A percentile compares a stretch with the other conserved stretches of the same genome.
These are phyloP conservation scores for Oreohelix idahoensis DNA, from an alignment of 1,140 invertebrate species.

Conservation along the genomic window DNA sequence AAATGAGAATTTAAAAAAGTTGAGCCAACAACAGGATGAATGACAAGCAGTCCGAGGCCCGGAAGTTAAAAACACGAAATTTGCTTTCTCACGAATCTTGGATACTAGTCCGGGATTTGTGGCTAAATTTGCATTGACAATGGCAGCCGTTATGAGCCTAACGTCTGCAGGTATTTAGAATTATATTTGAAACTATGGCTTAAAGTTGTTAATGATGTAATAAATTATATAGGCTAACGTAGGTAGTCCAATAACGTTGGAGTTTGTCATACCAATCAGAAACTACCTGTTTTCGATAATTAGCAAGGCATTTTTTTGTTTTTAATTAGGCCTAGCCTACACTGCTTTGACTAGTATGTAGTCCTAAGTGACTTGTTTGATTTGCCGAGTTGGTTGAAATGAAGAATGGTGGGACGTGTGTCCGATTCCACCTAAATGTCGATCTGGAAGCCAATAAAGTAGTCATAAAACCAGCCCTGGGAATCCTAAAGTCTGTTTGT, in stretches of 20 bases:
- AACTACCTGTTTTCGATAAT: constrained; percentile 14
- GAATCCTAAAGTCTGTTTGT: too few relatives aligned
- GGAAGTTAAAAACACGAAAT: constrained; percentile 1
- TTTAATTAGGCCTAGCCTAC: neutral
- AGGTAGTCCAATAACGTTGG: neutral
- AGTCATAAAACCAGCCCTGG: too few relatives aligned
- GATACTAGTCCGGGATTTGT: neutral
- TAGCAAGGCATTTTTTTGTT: neutral
- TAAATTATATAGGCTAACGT: neutral
- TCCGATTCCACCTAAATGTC: too few relatives aligned
- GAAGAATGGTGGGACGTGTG: too few relatives aligned
- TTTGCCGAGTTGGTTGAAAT: too few relatives aligned
- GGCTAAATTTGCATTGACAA: neutral
- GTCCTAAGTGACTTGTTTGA: neutral
- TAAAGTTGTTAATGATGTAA: neutral
- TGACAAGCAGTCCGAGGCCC: neutral
- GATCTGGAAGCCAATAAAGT: too few relatives aligned
- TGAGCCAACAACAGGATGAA: neutral
- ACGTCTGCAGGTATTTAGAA: constrained; percentile 41
- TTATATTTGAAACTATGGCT: neutral
- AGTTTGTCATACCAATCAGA: neutral
- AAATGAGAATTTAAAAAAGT: too few relatives aligned
- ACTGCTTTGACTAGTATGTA: neutral
- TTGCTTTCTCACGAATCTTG: constrained; percentile 6
- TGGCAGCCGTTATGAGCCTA: constrained; percentile 29